Conservation (phyloP, 2,797 vertebrate species). For the Carduelis carduelis region DNA sequence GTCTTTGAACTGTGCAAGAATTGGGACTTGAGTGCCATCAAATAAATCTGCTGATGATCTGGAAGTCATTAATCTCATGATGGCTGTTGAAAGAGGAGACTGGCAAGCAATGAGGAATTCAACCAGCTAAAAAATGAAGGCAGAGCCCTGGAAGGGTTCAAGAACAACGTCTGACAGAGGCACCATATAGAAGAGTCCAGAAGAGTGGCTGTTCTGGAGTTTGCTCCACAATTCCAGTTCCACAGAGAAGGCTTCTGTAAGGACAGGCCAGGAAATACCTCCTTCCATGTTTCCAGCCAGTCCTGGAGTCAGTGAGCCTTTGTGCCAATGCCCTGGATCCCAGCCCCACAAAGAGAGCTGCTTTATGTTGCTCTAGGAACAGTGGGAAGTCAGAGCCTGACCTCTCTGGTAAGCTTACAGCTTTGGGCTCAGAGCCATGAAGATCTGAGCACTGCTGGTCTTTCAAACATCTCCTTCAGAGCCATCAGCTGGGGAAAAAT, state of each 20-base stretch:
- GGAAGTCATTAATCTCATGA: neutral
- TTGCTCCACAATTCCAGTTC: neutral
- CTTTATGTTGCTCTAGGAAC: neutral
- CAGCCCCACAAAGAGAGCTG: neutral
- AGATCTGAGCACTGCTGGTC: neutral
- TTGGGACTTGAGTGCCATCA: neutral
- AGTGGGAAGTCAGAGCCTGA: rapidly evolving
- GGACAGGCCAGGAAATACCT: neutral
- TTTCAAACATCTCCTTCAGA: neutral
- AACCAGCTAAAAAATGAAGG: neutral
- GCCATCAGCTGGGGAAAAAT: neutral
- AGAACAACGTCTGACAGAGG: neutral
- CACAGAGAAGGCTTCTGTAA: neutral
- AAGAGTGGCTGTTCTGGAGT: neutral
- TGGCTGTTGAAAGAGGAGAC: neutral
- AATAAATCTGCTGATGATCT: neutral
- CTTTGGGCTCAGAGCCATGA: neutral
- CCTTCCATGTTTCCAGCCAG: neutral
- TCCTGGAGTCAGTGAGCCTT: neutral
- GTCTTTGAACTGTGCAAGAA: neutral
- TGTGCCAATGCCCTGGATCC: neutral
- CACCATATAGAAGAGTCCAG: neutral
- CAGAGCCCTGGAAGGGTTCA: neutral
- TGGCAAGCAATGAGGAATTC: neutral
- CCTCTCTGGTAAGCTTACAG: neutral